phyloP scores from a whole-genome alignment of 1,140 invertebrate genomes.

The Coelopa frigida region DNA sequence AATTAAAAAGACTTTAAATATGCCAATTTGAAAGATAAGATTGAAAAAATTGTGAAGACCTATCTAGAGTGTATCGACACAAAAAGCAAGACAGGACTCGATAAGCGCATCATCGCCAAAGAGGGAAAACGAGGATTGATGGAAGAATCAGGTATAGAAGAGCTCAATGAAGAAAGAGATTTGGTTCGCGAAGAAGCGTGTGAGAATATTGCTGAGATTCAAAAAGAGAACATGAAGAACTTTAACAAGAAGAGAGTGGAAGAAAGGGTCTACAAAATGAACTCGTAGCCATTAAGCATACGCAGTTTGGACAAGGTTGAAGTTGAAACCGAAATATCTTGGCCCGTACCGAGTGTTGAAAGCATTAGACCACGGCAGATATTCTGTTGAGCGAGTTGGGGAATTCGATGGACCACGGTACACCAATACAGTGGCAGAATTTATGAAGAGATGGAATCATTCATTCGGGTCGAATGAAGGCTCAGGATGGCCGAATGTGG shows the following conservation, averaged over 20 bases:
- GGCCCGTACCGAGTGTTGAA: conserved; percentile 25
- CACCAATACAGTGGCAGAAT: conserved; percentile 27
- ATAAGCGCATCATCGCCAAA: conserved; percentile 22
- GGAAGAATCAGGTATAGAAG: not conserved
- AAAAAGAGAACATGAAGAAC: not conserved
- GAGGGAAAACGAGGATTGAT: not conserved
- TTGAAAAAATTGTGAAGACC: conserved; percentile 25
- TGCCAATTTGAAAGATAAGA: conserved; percentile 34
- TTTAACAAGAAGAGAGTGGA: conserved; percentile 17
- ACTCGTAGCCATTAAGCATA: conserved; percentile 41
- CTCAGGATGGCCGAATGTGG: conserved; percentile 12
- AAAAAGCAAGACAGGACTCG: conserved; percentile 19
- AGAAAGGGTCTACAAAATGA: conserved; percentile 26
- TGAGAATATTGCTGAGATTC: conserved; percentile 4
- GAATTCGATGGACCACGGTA: conserved; percentile 21
- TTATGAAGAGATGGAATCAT: conserved; percentile 31
- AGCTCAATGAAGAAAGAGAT: not conserved
- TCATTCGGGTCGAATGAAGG: conserved; percentile 12
- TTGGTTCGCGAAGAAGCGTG: conserved; percentile 15
- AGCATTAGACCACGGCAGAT: not conserved
- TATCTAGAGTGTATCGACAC: conserved; percentile 35
- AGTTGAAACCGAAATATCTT: conserved; percentile 31
- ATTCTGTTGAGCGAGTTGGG: conserved; percentile 16
- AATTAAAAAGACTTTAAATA: conserved; percentile 42
- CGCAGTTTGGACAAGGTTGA: conserved; percentile 33